phyloP scores from a whole-genome alignment of 2,888 invertebrate genomes.

The Ophion ellenae region DNA sequence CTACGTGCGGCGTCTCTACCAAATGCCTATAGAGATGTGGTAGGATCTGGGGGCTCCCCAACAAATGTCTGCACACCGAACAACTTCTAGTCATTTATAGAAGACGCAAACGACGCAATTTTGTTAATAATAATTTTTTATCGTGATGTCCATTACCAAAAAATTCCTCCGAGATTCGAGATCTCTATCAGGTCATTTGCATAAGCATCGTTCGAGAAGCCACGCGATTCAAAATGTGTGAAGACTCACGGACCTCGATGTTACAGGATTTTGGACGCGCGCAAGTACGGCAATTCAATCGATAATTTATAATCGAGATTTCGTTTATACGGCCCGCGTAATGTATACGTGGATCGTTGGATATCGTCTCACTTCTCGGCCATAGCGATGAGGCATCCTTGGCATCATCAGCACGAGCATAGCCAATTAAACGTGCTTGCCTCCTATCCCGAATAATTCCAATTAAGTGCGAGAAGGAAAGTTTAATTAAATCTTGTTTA shows the following conservation, averaged over 20 bases:
- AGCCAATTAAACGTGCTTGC: constrained; percentile 64
- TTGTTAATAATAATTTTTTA: too few relatives aligned
- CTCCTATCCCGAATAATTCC: constrained; percentile 71
- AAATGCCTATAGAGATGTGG: too few relatives aligned
- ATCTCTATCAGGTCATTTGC: too few relatives aligned
- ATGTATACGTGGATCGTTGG: constrained; percentile 47
- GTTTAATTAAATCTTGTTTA: constrained; percentile 75
- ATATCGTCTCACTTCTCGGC: constrained; percentile 53
- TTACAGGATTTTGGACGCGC: constrained; percentile 8
- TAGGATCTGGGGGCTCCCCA: too few relatives aligned
- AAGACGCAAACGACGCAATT: too few relatives aligned
- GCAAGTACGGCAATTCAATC: constrained; percentile 32
- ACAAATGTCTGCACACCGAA: too few relatives aligned
- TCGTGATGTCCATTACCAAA: too few relatives aligned
- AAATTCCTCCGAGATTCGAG: too few relatives aligned
- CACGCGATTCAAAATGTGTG: not conserved
- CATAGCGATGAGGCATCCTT: constrained; percentile 35
- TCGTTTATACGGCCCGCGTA: constrained; percentile 16
- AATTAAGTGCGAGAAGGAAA: constrained; percentile 72
- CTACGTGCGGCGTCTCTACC: too few relatives aligned
- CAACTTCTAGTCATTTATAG: too few relatives aligned
- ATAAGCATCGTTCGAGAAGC: too few relatives aligned
- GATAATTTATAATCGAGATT: constrained; percentile 47
- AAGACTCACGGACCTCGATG: not conserved
- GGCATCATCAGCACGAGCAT: constrained; percentile 52